Conservation (phyloP, 2,797 vertebrate species). For the Phylloscopus collybita region DNA sequence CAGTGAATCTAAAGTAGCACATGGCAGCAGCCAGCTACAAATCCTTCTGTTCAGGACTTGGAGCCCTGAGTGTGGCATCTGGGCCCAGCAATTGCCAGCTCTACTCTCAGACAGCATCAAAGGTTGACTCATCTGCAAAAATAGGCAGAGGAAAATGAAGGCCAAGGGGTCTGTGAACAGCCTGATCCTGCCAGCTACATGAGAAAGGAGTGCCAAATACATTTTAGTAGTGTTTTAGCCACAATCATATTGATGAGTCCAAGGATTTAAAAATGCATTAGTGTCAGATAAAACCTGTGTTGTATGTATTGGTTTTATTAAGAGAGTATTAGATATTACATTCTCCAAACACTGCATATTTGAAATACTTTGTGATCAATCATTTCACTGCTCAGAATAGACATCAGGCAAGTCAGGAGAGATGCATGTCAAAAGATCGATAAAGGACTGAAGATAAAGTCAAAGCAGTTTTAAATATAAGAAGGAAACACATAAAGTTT, state of each 20-base stretch:
- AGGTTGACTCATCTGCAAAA: conserved; percentile 38
- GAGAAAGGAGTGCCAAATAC: background rate
- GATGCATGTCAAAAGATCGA: conserved; percentile 14
- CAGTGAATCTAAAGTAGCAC: conserved; percentile 20
- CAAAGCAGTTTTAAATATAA: background rate
- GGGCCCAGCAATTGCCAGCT: conserved; percentile 16
- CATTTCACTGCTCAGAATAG: background rate
- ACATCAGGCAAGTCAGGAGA: background rate
- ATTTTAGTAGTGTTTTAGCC: background rate
- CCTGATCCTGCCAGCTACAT: background rate
- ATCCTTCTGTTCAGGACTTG: conserved; percentile 19
- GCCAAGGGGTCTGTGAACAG: background rate
- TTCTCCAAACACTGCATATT: background rate
- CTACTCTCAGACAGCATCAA: background rate
- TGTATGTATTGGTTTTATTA: background rate
- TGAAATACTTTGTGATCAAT: conserved; percentile 24
- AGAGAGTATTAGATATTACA: background rate
- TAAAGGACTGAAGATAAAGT: background rate
- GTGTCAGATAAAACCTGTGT: background rate
- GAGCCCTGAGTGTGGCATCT: conserved; percentile 37
- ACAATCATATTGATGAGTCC: background rate
- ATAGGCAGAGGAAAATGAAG: background rate
- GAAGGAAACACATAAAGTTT: conserved; percentile 3
- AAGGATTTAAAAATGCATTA: conserved; percentile 13
- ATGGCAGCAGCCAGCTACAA: background rate